A percentile compares a stretch with the other conserved stretches of the same genome.
phyloP scores from a whole-genome alignment of 2,797 vertebrate species.

The Gila robusta region DNA sequence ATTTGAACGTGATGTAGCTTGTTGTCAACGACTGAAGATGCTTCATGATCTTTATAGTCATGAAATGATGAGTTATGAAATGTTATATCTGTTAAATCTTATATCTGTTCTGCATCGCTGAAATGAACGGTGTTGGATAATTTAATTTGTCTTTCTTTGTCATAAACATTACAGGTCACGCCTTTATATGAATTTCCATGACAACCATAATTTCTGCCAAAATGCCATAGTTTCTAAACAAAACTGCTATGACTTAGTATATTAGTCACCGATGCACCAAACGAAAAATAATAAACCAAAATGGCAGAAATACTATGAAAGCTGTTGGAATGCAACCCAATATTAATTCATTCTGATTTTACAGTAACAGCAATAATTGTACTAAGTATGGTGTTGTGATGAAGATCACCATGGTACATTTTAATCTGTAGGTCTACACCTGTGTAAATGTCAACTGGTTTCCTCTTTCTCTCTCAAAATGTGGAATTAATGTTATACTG shows the following conservation, averaged over 20 bases:
- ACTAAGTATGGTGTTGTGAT: neutral
- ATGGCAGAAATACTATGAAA: neutral
- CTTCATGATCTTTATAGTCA: neutral
- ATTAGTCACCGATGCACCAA: neutral
- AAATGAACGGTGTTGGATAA: neutral
- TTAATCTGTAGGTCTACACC: neutral
- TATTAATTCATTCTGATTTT: neutral
- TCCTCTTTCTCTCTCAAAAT: neutral
- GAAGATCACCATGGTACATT: neutral
- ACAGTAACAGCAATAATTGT: neutral
- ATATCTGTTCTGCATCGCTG: neutral
- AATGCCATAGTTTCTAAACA: neutral
- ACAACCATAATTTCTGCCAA: neutral
- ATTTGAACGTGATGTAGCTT: neutral
- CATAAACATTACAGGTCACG: neutral
- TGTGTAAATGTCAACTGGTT: neutral
- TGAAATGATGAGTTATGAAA: neutral
- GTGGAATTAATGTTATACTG: neutral
- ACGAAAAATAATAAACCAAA: neutral
- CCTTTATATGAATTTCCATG: slow-evolving; percentile 4
- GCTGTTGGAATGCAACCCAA: neutral
- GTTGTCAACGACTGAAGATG: neutral
- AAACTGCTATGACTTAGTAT: neutral
- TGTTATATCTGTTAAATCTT: neutral
- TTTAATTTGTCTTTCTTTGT: neutral